Conservation (phyloP, 2,888 invertebrate genomes). For the Mamestra brassicae region DNA sequence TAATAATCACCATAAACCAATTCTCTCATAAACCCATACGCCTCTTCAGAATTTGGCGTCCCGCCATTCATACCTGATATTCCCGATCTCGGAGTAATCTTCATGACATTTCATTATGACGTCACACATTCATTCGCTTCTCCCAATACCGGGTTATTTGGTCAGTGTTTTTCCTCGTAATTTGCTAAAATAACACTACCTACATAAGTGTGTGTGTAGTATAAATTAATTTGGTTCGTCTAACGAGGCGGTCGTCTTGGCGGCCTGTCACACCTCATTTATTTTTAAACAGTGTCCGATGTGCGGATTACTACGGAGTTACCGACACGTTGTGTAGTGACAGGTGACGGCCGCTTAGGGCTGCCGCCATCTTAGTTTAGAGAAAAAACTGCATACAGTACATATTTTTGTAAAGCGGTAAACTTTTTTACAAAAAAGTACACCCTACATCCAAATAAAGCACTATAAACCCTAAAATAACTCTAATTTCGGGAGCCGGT, state of each 20-base stretch:
- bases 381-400: not conserved
- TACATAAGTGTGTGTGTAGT: slow-evolving; percentile 32
- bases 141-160: slow-evolving; percentile 15
- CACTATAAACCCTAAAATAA: too few relatives aligned
- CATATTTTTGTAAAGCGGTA: too few relatives aligned
- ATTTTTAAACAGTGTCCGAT: slow-evolving; percentile 81
- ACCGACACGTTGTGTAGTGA: slow-evolving; percentile 47
- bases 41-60: not conserved
- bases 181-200: slow-evolving; percentile 36
- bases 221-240: slow-evolving; percentile 76
- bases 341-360: slow-evolving; percentile 54
- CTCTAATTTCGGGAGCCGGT: too few relatives aligned
- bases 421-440: too few relatives aligned
- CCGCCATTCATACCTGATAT: not conserved
- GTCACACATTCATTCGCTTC: slow-evolving; percentile 7
- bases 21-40: not conserved
- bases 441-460: too few relatives aligned
- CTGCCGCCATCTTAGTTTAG: slow-evolving; percentile 6
- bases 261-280: slow-evolving; percentile 79
- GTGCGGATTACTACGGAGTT: slow-evolving; percentile 55
- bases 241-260: slow-evolving; percentile 74
- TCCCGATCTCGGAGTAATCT: not conserved
- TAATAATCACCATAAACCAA: not conserved
- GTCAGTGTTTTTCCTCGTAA: slow-evolving; percentile 19
- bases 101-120: not conserved